phyloP scores from a whole-genome alignment of 2,797 vertebrate species.

The Takifugu ocellatus region DNA sequence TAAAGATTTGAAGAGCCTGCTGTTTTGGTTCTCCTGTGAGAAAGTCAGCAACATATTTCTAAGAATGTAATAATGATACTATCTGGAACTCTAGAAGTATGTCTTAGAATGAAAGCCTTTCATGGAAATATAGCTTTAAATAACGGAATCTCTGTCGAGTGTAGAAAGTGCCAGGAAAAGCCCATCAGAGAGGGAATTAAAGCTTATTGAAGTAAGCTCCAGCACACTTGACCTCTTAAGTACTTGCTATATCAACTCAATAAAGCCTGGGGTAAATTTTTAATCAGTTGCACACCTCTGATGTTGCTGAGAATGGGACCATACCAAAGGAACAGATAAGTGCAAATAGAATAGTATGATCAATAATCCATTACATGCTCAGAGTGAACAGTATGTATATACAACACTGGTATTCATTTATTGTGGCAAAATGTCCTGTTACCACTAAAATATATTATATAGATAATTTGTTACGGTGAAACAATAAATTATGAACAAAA shows the following conservation, averaged over 20 bases:
- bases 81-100: no score
- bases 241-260: constrained; percentile 56
- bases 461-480: constrained; percentile 9
- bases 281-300: constrained; percentile 59
- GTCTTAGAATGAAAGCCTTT: no score
- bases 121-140: constrained; percentile 21
- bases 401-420: background rate
- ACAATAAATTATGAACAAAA: constrained; percentile 9
- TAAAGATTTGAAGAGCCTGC: background rate
- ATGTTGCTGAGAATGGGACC: constrained; percentile 8
- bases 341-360: constrained; percentile 6
- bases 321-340: constrained; percentile 33
- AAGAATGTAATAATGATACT: no score
- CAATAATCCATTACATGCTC: no score
- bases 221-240: constrained; percentile 65
- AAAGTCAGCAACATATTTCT: no score
- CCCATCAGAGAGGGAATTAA: constrained; percentile 63
- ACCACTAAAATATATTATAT: background rate
- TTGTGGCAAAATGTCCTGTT: background rate
- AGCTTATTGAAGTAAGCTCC: constrained; percentile 65
- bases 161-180: constrained; percentile 50
- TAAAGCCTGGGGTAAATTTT: constrained; percentile 57
- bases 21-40: no score
- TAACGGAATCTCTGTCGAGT: constrained; percentile 19
- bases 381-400: background rate